Evolutionary conservation across 2,797 vertebrate genomes (phyloP).

Genomic region (Catamblyrhynchus diadema): DNA sequence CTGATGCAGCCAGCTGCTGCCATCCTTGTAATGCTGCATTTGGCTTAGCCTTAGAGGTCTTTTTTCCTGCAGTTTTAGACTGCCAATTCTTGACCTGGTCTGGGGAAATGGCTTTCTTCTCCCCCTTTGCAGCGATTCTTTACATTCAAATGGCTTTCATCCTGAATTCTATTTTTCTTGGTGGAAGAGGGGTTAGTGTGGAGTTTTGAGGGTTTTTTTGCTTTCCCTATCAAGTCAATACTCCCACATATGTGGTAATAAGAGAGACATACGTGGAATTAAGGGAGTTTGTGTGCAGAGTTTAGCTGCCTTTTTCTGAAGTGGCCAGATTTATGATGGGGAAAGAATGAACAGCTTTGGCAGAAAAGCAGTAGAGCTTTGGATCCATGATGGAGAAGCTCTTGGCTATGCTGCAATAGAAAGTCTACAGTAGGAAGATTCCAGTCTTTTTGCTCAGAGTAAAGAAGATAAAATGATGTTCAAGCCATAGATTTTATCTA

Average conservation of each 20-base stretch:
- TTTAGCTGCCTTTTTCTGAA: not conserved
- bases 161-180: not conserved
- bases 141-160: not conserved
- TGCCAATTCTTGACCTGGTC: not conserved
- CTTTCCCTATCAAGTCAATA: not conserved
- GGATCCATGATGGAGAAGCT: not conserved
- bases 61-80: not conserved
- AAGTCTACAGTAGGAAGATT: not conserved
- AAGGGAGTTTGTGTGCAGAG: not conserved
- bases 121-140: not conserved
- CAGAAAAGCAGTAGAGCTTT: not conserved
- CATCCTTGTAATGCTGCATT: not conserved
- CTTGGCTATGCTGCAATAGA: not conserved
- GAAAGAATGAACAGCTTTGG: not conserved
- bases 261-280: not conserved
- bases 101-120: not conserved
- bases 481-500: not conserved
- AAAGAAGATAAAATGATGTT: not conserved
- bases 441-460: not conserved
- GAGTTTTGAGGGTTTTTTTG: accelerated
- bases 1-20: not conserved
- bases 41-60: not conserved
- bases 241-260: not conserved
- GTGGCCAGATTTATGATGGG: not conserved
- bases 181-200: accelerated